These are phyloP conservation scores for Zosterops borbonicus DNA, from an alignment of 2,113 vertebrate genomes.

Conservation along the genomic window DNA sequence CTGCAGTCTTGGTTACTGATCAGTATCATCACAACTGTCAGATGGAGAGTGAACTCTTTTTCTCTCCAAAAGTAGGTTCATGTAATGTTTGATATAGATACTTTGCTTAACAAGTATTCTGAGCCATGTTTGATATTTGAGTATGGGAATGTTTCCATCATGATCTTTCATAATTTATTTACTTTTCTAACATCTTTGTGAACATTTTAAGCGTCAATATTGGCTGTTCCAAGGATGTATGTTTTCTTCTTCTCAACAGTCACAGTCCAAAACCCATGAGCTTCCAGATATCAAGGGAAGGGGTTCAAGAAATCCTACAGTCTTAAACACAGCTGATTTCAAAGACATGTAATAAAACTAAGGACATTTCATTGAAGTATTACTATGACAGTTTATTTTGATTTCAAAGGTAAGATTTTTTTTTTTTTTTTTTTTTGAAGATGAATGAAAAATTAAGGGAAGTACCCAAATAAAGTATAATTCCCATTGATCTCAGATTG, in stretches of 20 bases:
- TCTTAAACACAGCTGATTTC: slow-evolving; percentile 19
- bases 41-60: background rate
- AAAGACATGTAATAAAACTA: background rate
- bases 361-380: background rate
- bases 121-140: background rate
- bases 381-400: background rate
- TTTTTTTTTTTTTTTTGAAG: background rate
- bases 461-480: background rate
- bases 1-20: slow-evolving; percentile 67
- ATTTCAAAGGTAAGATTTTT: background rate
- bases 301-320: background rate
- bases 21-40: slow-evolving; percentile 51
- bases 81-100: background rate
- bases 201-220: background rate
- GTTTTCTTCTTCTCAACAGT: background rate
- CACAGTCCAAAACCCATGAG: background rate
- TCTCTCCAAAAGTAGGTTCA: background rate
- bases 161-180: background rate
- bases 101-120: background rate
- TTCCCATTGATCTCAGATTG: background rate
- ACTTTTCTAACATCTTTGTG: background rate
- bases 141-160: background rate
- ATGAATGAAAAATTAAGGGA: background rate
- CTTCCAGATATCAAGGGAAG: background rate
- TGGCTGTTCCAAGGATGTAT: background rate